Conservation (phyloP, 1,140 invertebrate genomes). For the Sycophila sp. region DNA sequence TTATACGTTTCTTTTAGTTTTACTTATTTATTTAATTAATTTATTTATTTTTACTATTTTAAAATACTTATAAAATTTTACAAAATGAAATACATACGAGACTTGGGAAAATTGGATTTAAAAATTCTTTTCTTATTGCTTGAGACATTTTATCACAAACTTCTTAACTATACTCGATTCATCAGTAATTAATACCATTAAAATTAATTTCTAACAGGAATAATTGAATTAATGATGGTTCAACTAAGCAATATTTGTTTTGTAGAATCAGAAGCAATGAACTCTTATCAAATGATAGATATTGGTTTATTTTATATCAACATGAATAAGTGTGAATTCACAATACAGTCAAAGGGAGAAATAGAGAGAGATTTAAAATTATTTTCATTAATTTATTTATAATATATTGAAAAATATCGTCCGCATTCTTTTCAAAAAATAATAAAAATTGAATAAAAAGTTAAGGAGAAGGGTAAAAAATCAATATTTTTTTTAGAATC, state of each 20-base stretch:
- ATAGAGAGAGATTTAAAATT: not conserved
- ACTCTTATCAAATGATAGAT: not conserved
- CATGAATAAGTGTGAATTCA: not conserved
- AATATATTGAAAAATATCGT: not conserved
- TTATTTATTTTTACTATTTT: too few species aligned
- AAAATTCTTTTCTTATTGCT: not conserved
- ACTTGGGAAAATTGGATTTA: not conserved
- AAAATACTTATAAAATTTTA: too few species aligned
- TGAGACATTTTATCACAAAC: too few species aligned
- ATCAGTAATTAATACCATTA: not conserved
- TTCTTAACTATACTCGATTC: too few species aligned
- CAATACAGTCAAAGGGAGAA: not conserved
- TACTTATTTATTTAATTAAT: too few species aligned
- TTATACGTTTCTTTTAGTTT: too few species aligned
- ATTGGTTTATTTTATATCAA: not conserved
- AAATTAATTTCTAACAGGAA: not conserved
- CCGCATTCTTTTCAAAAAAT: not conserved
- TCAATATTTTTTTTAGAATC: too few species aligned
- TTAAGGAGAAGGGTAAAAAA: too few species aligned
- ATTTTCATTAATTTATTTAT: not conserved
- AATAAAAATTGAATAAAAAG: too few species aligned
- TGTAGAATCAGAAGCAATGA: slow-evolving; percentile 4
- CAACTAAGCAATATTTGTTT: not conserved
- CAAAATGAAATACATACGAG: not conserved
- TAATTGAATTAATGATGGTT: not conserved